These are phyloP conservation scores for Botia kubotai DNA, from an alignment of 2,797 vertebrate genomes.

Conservation along the genomic window DNA sequence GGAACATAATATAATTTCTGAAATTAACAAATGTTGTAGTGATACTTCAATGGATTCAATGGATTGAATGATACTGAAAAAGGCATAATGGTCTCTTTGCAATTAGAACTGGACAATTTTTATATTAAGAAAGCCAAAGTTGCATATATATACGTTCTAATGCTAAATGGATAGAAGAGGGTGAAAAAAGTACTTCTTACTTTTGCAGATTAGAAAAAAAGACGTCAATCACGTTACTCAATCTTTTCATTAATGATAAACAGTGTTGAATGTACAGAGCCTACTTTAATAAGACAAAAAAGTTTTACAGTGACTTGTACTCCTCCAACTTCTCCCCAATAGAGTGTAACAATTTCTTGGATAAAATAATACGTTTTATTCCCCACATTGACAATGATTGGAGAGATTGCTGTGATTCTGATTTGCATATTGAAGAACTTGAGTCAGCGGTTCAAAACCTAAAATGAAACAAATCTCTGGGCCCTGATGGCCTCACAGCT, in stretches of 20 bases:
- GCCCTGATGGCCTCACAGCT: conserved; percentile 5
- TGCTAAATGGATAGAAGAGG: background rate
- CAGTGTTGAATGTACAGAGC: background rate
- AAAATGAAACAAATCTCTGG: background rate
- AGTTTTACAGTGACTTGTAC: conserved; percentile 24
- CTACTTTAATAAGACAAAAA: conserved; percentile 9
- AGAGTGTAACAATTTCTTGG: conserved; percentile 12
- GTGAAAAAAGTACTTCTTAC: background rate
- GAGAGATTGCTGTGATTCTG: conserved; percentile 5
- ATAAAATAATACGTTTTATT: conserved; percentile 16
- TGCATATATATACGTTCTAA: background rate
- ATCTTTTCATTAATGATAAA: conserved; percentile 17
- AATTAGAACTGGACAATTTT: background rate
- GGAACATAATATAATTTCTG: conserved; percentile 18
- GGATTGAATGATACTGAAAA: background rate
- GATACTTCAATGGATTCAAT: too few species aligned
- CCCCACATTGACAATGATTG: conserved; percentile 21
- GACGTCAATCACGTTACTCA: background rate
- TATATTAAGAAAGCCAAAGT: background rate
- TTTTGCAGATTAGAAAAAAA: conserved; percentile 29
- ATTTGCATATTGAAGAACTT: background rate
- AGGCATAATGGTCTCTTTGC: background rate
- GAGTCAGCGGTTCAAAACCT: background rate
- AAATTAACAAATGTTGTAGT: background rate
- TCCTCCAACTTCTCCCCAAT: background rate